Evolutionary conservation across 2,888 invertebrate species (phyloP).

Genomic region (Scrobipalpa costella): DNA sequence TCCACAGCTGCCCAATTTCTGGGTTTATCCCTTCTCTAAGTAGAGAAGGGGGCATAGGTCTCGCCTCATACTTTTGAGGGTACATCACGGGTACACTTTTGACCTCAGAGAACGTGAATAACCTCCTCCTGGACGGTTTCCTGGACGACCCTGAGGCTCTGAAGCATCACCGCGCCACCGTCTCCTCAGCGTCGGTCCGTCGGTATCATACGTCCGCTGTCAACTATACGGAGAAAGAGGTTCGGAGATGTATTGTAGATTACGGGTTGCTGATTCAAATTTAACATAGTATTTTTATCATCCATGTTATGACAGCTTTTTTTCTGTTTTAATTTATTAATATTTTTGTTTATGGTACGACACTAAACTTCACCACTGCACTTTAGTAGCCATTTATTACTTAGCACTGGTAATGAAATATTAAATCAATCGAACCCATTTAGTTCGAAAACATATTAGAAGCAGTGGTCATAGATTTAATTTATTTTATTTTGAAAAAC

Average conservation of each 20-base stretch:
- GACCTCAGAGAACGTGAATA: conserved; percentile 67
- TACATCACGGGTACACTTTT: neutral
- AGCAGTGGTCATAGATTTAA: conserved; percentile 10
- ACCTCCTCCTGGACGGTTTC: conserved; percentile 75
- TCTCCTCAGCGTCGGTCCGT: conserved; percentile 44
- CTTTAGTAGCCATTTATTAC: neutral
- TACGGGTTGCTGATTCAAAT: too few relatives aligned
- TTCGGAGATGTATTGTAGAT: conserved; percentile 40
- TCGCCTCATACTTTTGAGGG: neutral
- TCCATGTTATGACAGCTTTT: too few relatives aligned
- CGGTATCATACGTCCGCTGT: conserved; percentile 67
- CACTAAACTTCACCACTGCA: too few relatives aligned
- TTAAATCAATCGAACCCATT: neutral
- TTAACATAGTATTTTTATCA: too few relatives aligned
- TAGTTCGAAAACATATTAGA: neutral
- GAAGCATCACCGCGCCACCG: conserved; percentile 42
- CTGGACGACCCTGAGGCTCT: conserved; percentile 61
- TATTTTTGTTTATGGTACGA: too few relatives aligned
- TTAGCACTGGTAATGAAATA: neutral
- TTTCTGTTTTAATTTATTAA: too few relatives aligned
- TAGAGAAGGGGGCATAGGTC: too few relatives aligned
- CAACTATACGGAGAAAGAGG: conserved; percentile 62
- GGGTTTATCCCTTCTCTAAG: too few relatives aligned
- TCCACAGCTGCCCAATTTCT: too few relatives aligned
- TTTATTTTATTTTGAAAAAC: too few relatives aligned